These are phyloP conservation scores for Hypolimnas misippus DNA, from an alignment of 2,888 invertebrate genomes.

Conservation along the genomic window DNA sequence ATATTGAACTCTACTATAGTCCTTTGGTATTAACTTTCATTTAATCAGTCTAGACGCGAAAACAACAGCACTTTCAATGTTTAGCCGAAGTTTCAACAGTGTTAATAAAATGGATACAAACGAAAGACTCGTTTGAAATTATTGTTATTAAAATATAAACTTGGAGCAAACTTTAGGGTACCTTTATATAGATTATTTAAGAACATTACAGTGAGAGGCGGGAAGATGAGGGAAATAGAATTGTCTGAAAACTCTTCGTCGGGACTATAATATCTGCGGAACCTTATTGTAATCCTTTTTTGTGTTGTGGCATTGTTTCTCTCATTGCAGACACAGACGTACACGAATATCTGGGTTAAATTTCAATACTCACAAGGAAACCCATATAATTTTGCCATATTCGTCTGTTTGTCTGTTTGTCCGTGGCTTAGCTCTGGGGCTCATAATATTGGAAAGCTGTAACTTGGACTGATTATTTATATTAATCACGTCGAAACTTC, in stretches of 20 bases:
- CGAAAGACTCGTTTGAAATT: slow-evolving; percentile 14
- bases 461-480: no score
- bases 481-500: no score
- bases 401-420: no score
- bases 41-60: not conserved
- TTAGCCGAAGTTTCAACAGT: not conserved
- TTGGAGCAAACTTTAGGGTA: slow-evolving; percentile 3
- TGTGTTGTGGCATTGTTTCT: not conserved
- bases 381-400: no score
- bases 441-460: no score
- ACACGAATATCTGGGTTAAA: no score
- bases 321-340: no score
- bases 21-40: not conserved
- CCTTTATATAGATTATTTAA: slow-evolving; percentile 2
- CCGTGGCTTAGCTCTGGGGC: no score
- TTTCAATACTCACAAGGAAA: no score
- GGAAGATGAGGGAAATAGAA: not conserved
- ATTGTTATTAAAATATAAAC: slow-evolving; percentile 23
- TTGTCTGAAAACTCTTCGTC: not conserved
- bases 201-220: slow-evolving; percentile 5
- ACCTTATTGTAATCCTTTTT: not conserved
- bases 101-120: not conserved
- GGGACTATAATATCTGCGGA: not conserved
- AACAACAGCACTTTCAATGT: not conserved
- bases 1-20: no score